Conservation (phyloP, 2,113 vertebrate genomes). For the Narcine bancroftii region DNA sequence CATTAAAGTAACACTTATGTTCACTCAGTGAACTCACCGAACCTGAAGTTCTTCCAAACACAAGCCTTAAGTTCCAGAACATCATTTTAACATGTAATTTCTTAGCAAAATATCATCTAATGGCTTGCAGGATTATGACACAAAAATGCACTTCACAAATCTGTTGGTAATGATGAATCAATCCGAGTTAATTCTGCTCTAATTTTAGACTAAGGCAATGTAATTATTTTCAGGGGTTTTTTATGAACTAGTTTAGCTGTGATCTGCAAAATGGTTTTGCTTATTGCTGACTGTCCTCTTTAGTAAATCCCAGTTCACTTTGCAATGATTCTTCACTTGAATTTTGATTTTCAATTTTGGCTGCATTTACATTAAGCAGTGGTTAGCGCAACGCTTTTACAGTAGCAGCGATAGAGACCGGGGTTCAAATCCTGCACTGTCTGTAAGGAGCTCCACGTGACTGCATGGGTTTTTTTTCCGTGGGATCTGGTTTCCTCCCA, state of each 20-base stretch:
- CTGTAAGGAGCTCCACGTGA: too few species aligned
- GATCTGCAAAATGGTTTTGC: neutral
- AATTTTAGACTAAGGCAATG: neutral
- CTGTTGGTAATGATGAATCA: neutral
- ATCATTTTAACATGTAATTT: slow-evolving; percentile 46
- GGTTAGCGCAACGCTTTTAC: too few species aligned
- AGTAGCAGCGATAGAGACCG: too few species aligned
- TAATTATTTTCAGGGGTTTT: neutral
- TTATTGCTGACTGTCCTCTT: neutral
- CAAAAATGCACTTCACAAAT: neutral
- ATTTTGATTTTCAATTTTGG: neutral
- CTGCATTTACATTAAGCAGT: neutral
- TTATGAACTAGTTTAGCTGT: neutral
- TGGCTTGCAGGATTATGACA: neutral
- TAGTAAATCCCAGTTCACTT: neutral
- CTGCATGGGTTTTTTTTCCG: too few species aligned
- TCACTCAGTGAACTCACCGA: too few species aligned
- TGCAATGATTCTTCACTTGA: neutral
- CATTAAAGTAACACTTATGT: too few species aligned
- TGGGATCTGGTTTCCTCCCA: too few species aligned
- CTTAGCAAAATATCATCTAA: neutral
- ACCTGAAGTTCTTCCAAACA: too few species aligned
- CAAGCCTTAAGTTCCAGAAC: too few species aligned
- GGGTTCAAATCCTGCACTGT: too few species aligned
- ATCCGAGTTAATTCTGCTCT: neutral